A percentile compares a stretch with the other conserved stretches of the same genome.
These are phyloP conservation scores for Drosophila fulvimacula DNA, from an alignment of 2,888 invertebrate genomes.

Conservation along the genomic window DNA sequence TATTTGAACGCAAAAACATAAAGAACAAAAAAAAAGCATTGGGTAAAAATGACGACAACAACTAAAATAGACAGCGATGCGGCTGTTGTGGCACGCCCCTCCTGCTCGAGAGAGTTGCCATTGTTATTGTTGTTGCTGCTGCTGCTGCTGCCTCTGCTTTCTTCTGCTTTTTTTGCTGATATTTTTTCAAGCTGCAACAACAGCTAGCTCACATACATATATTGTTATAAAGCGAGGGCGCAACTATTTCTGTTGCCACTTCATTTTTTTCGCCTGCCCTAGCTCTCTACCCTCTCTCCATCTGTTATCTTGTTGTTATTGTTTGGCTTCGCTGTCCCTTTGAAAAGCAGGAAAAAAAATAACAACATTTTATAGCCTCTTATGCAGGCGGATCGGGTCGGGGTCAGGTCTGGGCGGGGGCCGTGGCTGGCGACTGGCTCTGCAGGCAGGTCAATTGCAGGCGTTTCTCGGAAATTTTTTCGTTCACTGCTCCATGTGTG, in stretches of 20 bases:
- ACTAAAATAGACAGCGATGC: slow-evolving; percentile 70
- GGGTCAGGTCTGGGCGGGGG: slow-evolving; percentile 48
- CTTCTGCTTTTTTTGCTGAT: slow-evolving; percentile 16
- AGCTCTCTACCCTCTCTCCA: background rate
- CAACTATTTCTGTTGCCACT: slow-evolving; percentile 57
- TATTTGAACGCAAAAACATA: slow-evolving; percentile 76
- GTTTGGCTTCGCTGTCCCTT: slow-evolving; percentile 50
- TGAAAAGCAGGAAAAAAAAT: slow-evolving; percentile 50
- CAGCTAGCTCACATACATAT: slow-evolving; percentile 63
- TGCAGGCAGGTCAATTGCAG: slow-evolving; percentile 70
- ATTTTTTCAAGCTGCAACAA: slow-evolving; percentile 28
- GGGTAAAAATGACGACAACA: slow-evolving; percentile 71
- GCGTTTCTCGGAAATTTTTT: slow-evolving; percentile 70
- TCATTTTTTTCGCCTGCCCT: slow-evolving; percentile 23
- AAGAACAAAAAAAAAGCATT: slow-evolving; percentile 38
- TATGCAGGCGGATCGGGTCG: slow-evolving; percentile 14
- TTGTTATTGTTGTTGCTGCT: slow-evolving; percentile 50
- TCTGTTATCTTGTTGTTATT: slow-evolving; percentile 19
- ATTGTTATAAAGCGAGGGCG: slow-evolving; percentile 58
- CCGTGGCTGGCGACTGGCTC: slow-evolving; percentile 7
- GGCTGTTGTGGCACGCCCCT: slow-evolving; percentile 8
- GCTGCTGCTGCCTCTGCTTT: background rate
- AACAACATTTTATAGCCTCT: slow-evolving; percentile 60
- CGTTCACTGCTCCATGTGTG: slow-evolving; percentile 30
- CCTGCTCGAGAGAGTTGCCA: slow-evolving; percentile 20